These are phyloP conservation scores for Mormyrus hasselquistii DNA, from an alignment of 2,797 vertebrate species.

Conservation along the genomic window DNA sequence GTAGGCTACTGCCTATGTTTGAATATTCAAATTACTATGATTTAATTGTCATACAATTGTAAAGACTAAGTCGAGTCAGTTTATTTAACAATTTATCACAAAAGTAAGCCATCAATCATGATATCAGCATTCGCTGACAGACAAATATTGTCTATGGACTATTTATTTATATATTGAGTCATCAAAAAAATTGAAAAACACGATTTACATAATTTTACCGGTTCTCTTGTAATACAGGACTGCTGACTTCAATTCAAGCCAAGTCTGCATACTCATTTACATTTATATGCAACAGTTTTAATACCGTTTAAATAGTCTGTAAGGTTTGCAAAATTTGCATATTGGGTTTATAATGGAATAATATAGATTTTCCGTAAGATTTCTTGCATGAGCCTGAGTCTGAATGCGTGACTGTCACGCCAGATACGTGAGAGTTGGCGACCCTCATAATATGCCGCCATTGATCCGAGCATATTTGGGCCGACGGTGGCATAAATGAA, in stretches of 20 bases:
- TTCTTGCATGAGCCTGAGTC: not conserved
- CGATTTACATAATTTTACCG: not conserved
- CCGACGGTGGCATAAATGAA: not conserved
- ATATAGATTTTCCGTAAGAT: not conserved
- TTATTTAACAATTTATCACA: not conserved
- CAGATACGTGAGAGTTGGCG: not conserved
- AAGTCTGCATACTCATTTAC: not conserved
- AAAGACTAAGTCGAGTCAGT: not conserved
- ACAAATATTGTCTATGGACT: not conserved
- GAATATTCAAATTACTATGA: not conserved
- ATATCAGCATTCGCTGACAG: not conserved
- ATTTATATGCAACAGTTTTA: not conserved
- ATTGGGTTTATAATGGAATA: not conserved
- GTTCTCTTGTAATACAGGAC: not conserved
- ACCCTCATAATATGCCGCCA: not conserved
- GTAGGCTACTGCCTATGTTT: not conserved
- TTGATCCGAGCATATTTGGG: not conserved
- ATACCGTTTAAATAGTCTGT: not conserved
- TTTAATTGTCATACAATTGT: not conserved
- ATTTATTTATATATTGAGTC: not conserved
- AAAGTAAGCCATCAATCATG: not conserved
- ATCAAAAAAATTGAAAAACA: not conserved
- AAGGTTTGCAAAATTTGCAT: not conserved
- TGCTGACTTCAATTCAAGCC: not conserved
- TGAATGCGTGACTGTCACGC: not conserved